Evolutionary conservation across 2,113 vertebrate species (phyloP), one percentile per base, ranked within the genome.

Genomic region (Ascaphus truei): DNA sequence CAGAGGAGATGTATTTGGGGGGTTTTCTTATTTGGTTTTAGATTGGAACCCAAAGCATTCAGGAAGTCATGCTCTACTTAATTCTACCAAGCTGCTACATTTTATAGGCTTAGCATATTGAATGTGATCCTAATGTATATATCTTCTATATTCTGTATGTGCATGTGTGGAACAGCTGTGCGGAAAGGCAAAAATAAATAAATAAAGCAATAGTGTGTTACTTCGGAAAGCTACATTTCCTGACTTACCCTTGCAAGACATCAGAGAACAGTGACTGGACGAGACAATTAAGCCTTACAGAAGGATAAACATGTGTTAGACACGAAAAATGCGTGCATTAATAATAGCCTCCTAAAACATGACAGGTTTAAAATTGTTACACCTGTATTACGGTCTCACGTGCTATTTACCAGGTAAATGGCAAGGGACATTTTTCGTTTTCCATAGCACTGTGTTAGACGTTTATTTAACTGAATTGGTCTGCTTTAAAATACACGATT

Each of bases 131-230:
- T 66, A 30, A 65, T 73, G 64, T 63, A 62, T 51, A 60, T 51
- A 39, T 71, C 66, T 56, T 71, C 69, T 67, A 3, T 75, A 51
- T 61, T 60, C 43, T 16, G 47, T 22, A 59, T 30, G 15, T 69
- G 68, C 81, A 76, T 80, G 73, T 79, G 79, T 68, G 74, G 79
- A 79, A 59, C 79, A 86, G 82, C 76, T 84, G 77, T 39, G 72
- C 81, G 74, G 41, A 74, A 22, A 11, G 73, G 63, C 34, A 67
- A 56, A 60, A 55, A 43, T 57, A 56, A 18, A 59, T 43, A 78
- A 20, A 56, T 41, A 68, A 68, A 76, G 76, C 61, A 82, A 75
- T 71, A 25, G 55, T 79, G 30, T 43, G 73, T 52, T 73, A 68
- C 50, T 68, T 58, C 73, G 58, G 80, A 71, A 72, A 39, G 71